These are phyloP conservation scores for Enteromius argenteus DNA, from an alignment of 2,797 vertebrate genomes.

Conservation along the genomic window DNA sequence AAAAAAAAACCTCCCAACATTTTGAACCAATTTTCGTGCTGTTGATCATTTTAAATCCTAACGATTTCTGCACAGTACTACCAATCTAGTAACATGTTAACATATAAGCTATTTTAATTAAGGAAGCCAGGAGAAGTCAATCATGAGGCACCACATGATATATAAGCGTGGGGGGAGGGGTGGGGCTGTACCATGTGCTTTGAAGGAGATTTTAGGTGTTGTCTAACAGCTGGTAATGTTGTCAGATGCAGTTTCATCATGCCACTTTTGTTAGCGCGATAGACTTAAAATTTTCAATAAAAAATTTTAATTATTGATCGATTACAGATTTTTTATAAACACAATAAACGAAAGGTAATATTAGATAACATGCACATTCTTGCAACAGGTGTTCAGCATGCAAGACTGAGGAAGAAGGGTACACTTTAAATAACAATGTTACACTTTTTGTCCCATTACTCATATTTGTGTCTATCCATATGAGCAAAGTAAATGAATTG, in stretches of 20 bases:
- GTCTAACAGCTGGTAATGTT: background rate
- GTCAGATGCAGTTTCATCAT: background rate
- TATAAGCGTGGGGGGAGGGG: slow-evolving; percentile 8
- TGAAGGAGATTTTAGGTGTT: slow-evolving; percentile 16
- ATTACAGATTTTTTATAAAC: background rate
- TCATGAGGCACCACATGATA: background rate
- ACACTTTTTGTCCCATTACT: background rate
- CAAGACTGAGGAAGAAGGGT: background rate
- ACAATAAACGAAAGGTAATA: background rate
- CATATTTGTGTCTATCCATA: background rate
- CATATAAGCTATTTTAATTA: background rate
- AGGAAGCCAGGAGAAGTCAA: background rate
- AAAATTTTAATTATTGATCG: background rate
- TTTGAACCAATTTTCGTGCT: background rate
- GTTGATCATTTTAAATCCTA: background rate
- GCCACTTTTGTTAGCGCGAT: background rate
- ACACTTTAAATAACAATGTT: background rate
- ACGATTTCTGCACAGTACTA: background rate
- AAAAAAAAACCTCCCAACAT: background rate
- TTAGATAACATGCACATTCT: background rate
- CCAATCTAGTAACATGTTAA: background rate
- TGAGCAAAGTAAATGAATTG: background rate
- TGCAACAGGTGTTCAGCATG: background rate
- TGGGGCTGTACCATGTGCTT: slow-evolving; percentile 11
- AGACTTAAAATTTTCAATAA: background rate